Base-by-base conservation (phyloP, 2,113 vertebrate genomes). In the Saccopteryx bilineata region DNA sequence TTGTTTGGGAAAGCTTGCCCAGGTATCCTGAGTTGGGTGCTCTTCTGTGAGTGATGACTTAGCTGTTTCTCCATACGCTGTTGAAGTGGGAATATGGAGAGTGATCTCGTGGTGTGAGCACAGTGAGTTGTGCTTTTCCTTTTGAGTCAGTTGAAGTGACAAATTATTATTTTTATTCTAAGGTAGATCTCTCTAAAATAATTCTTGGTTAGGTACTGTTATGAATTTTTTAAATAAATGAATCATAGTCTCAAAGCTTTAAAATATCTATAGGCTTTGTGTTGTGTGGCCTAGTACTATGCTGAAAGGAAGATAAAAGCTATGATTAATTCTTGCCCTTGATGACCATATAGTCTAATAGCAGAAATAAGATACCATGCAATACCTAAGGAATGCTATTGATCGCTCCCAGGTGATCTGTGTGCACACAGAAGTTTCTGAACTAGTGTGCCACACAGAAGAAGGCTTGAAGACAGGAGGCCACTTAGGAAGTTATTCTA, bases 131-230 rank as follows among this genome's bases (percentile, higher is more conserved):
- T 95, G 50, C 80, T 74, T 87, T 54, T 76, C 66, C 12, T 92
- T 88, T 90, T 90, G 9, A 97, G 58, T 33, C 26, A 63, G 33
- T 86, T 90, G 46, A 86, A 94, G 50, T 91, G 58, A 74, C 63
- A 87, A 52, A 58, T 87, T 71, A 14, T 90, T 85, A 75, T 61
- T 87, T 95, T 89, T 89, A 79, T 94, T 60, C 19, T 75, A 75
- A 93, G 31, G 31, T 87, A 8, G n/a, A 23, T 71, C 5, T 95
- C 54, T 94, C 8, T 91, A 79, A 95, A 91, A 61, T 95, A 81
- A 88, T 76, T 91, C 87, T 90, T 93, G 39, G 58, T 89, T 65
- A 82, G 71, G 85, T 87, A 28, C 26, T 54, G 8, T 94, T 79
- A 28, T 80, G n/a, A 71, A 54, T 76, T 80, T 0, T 39, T 23